Base-by-base conservation (phyloP, 2,888 invertebrate species). In the Patella depressa region DNA sequence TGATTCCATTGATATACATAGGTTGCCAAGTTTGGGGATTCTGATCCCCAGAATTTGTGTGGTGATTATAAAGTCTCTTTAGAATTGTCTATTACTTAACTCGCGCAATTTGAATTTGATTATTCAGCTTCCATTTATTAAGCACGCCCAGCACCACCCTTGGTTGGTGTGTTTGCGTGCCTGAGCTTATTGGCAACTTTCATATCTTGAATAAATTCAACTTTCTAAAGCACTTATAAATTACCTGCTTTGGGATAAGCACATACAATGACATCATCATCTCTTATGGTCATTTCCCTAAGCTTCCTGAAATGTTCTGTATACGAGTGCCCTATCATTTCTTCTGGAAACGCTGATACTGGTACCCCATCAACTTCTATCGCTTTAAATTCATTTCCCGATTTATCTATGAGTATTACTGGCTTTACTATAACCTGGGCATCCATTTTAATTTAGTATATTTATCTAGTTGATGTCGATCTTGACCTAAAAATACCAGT, bases 191-290 rank as follows among this genome's bases (percentile, higher is more conserved):
- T 65, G 11, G 19, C 7, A 65, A 11, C 11, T 0, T 4, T 9
- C 4, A 24, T 65, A 3, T 65, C 65, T 65, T 1, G 9, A 2
- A 19, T 19, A 1, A 45, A 45, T 0, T 7, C 0, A 45, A 19
- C 5, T 59, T 19, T 15, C 15, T 19, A 59, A 59, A 2, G 19
- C 3, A 9, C 11, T 5, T 12, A 24, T 24, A 24, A 24, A 24
- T 24, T 65, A 65, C 65, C 65, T 24, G 65, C 65, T 65, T 65
- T 65, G 11, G 65, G 14, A 65, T 65, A 65, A 65, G 19, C 65
- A 24, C 65, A 65, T 65, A 65, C 24, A 11, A 65, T 24, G 19
- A 24, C 24, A 65, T 65, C 65, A 24, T 65, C 65, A 65, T 65
- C 65, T 65, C 65, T 65, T 19, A 65, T 65, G 19, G 24, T 65